phyloP scores from a whole-genome alignment of 1,140 invertebrate genomes.

The Drosophila sturtevanti region DNA sequence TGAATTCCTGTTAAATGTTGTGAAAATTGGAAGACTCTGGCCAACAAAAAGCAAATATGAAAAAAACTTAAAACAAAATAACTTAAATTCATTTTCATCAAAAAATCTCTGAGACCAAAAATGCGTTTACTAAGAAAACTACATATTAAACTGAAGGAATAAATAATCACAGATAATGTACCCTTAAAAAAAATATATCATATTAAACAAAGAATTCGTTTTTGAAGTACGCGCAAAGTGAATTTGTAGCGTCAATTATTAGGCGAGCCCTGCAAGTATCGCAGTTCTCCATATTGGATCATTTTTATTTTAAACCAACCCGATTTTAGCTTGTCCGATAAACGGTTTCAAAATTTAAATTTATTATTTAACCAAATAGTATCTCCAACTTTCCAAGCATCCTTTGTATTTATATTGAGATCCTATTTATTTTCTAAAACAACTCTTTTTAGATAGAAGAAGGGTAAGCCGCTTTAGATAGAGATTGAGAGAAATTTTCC shows the following conservation, averaged over 20 bases:
- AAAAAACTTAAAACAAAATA: constrained; percentile 22
- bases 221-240: neutral
- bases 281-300: no score
- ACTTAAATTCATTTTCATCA: constrained; percentile 25
- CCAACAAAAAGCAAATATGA: constrained; percentile 24
- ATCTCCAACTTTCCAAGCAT: neutral
- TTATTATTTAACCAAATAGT: neutral
- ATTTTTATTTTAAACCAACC: neutral
- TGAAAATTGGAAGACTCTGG: constrained; percentile 65
- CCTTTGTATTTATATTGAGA: neutral
- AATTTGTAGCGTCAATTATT: constrained; percentile 3
- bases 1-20: constrained; percentile 57
- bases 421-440: neutral
- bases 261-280: neutral
- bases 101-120: constrained; percentile 73
- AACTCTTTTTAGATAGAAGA: neutral
- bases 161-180: neutral
- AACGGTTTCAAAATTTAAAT: constrained; percentile 3
- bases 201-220: neutral
- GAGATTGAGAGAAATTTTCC: neutral
- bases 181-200: neutral
- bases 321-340: neutral
- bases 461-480: neutral
- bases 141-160: constrained; percentile 12
- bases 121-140: constrained; percentile 66